A percentile compares a stretch with the other conserved stretches of the same genome.
These are phyloP conservation scores for Amyelois transitella DNA, from an alignment of 1,140 invertebrate genomes.

Conservation along the genomic window DNA sequence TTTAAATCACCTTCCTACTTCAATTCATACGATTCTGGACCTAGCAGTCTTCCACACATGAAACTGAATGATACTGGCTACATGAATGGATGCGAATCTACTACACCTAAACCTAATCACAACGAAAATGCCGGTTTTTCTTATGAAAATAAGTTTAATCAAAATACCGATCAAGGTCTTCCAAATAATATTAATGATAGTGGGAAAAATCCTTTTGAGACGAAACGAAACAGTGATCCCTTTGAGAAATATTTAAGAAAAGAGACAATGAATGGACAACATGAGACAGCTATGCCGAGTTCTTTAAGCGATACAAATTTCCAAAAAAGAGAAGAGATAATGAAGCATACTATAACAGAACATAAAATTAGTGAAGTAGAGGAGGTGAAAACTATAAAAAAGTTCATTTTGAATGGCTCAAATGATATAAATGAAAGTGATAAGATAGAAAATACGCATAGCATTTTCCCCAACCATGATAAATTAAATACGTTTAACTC, in stretches of 20 bases:
- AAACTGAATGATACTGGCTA: conserved; percentile 24
- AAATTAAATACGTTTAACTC: conserved; percentile 5
- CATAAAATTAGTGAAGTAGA: conserved; percentile 64
- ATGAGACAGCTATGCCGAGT: conserved; percentile 30
- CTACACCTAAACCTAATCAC: conserved; percentile 18
- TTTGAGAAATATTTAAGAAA: conserved; percentile 42
- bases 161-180: conserved; percentile 24
- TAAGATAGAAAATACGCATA: background rate
- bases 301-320: conserved; percentile 52
- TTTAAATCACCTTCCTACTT: conserved; percentile 42
- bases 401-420: conserved; percentile 59
- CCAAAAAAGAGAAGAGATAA: conserved; percentile 43
- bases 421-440: conserved; percentile 8
- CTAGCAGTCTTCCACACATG: conserved; percentile 30
- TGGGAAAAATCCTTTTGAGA: conserved; percentile 42
- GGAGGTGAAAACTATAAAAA: conserved; percentile 70
- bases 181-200: conserved; percentile 23
- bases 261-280: conserved; percentile 30
- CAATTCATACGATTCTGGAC: conserved; percentile 34
- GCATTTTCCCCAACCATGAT: background rate
- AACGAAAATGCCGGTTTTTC: conserved; percentile 27
- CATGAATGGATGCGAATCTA: conserved; percentile 29
- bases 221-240: conserved; percentile 44
- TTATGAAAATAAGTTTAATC: conserved; percentile 17
- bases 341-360: conserved; percentile 55